A percentile compares a stretch with the other conserved stretches of the same genome.
Evolutionary conservation across 1,140 invertebrate genomes (phyloP).

Genomic region (Pollicipes pollicipes): DNA sequence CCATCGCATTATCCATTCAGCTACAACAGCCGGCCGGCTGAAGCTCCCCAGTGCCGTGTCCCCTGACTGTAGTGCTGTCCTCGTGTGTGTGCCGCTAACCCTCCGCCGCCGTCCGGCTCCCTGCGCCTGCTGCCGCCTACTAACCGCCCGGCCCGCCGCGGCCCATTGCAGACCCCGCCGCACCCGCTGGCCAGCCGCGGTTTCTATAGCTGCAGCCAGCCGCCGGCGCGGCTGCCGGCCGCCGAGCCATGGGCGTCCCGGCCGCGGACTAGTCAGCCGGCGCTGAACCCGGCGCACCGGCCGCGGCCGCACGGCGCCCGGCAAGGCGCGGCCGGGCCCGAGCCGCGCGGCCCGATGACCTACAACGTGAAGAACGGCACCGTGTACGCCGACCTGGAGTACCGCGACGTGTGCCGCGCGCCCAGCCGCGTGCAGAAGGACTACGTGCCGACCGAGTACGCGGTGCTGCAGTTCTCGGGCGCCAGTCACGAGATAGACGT

Average conservation of each 20-base stretch:
- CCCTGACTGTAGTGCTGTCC: too few species aligned
- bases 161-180: neutral
- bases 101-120: too few species aligned
- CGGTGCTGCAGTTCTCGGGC: conserved; percentile 55
- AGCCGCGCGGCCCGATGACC: neutral
- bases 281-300: neutral
- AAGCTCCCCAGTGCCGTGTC: too few species aligned
- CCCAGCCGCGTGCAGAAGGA: neutral
- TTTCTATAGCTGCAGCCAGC: neutral
- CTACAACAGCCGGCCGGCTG: too few species aligned
- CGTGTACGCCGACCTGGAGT: conserved; percentile 22
- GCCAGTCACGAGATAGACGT: conserved; percentile 53
- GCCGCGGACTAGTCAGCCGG: neutral
- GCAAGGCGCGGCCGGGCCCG: too few species aligned
- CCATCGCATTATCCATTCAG: too few species aligned
- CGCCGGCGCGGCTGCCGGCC: neutral
- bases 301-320: neutral
- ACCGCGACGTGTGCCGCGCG: conserved; percentile 8
- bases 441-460: conserved; percentile 38
- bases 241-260: neutral
- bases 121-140: neutral
- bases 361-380: conserved; percentile 13
- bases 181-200: neutral
- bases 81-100: neutral
- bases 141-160: neutral